phyloP scores from a whole-genome alignment of 2,113 vertebrate species.

The Gymnarchus niloticus region DNA sequence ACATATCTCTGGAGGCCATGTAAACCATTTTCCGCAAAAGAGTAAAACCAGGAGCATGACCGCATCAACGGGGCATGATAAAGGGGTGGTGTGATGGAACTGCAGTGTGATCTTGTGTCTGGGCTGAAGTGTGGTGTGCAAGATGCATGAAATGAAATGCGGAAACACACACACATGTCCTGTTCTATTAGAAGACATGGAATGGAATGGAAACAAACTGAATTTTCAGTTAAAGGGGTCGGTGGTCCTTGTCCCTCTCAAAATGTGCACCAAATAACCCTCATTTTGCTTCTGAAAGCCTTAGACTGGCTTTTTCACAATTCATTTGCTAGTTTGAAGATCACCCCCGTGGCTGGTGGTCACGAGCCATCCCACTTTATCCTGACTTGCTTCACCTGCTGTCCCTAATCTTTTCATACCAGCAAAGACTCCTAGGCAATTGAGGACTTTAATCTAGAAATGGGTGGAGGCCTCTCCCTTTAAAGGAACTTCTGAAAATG shows the following conservation, averaged over 20 bases:
- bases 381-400: background rate
- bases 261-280: background rate
- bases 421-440: background rate
- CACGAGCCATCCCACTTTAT: background rate
- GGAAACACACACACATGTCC: background rate
- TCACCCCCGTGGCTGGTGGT: background rate
- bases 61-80: too few species aligned
- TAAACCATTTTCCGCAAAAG: background rate
- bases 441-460: background rate
- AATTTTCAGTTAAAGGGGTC: background rate
- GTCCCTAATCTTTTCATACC: background rate
- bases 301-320: background rate
- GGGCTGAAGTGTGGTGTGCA: background rate
- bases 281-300: background rate
- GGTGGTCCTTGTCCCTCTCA: background rate
- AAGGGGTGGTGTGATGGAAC: background rate
- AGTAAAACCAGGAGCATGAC: background rate
- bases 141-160: background rate
- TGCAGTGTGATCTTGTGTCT: background rate
- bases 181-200: background rate
- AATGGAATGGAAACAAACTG: background rate
- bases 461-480: background rate
- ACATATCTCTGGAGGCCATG: background rate
- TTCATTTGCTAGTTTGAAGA: background rate
- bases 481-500: background rate